Evolutionary conservation across 2,797 vertebrate species (phyloP), one percentile per base, ranked within the genome.

Genomic region (Malacoctenus gilli): DNA sequence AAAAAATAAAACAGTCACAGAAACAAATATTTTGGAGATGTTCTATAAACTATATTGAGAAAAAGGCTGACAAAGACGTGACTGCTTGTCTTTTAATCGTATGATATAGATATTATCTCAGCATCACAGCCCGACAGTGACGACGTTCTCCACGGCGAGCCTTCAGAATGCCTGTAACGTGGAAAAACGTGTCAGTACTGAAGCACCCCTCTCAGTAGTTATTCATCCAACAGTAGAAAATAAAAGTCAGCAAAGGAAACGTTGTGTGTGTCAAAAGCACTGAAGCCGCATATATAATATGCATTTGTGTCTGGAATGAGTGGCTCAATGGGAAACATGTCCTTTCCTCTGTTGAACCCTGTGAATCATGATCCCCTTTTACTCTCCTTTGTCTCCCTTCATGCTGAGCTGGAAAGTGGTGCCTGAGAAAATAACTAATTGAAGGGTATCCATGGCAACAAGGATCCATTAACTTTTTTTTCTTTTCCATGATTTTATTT

Each of bases 401-500:
- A 54, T 64, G 70, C 50, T 32, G 35, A 59, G 36, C 77, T 56
- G 37, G 68, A 75, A 79, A 59, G 38, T 32, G 39, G 51, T 36
- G 42, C 10, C 30, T 43, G 23, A 60, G 40, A 67, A 43, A 44
- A 58, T 28, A 68, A 64, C 36, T 60, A 31, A 57, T 42, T 32
- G 46, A 58, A 68, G 60, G 50, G 58, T 81, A 62, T 72, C 77
- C 73, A 83, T 76, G 72, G 74, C 60, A 79, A 83, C 63, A 75
- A 59, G 35, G 19, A 43, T 16, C 37, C 46, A 57, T 66, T 68
- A 52, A 69, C 40, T 60, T 50, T 28, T 14, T 15, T 28, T 60
- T 59, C 25, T 52, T 57, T 62, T 13, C 23, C 23, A 4, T 25
- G 23, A 4, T 28, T 40, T n/a, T 55, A 4, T 54, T 60, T 75